Percentiles rank a stretch among this genome's conserved stretches.
These are phyloP conservation scores for Holacanthella duospinosa DNA, from an alignment of 2,888 invertebrate species.

Conservation along the genomic window DNA sequence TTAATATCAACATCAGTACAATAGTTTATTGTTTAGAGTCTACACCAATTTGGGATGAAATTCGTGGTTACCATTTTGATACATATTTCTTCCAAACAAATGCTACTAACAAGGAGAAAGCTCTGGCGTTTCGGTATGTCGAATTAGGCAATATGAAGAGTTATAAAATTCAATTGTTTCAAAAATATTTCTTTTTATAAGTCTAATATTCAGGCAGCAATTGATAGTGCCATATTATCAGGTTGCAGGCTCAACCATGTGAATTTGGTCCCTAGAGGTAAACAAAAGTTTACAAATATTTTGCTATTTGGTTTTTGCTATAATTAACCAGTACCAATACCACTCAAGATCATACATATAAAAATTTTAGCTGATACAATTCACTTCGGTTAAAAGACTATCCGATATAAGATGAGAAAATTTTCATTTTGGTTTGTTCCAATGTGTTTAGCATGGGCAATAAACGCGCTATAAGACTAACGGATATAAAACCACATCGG, in stretches of 20 bases:
- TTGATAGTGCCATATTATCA: conserved; percentile 24
- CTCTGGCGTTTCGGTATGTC: conserved; percentile 28
- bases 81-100: conserved; percentile 34
- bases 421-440: too few species aligned
- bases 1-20: too few species aligned
- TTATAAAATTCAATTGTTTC: not conserved
- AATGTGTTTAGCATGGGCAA: too few species aligned
- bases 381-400: too few species aligned
- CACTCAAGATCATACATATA: not conserved
- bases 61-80: conserved; percentile 35
- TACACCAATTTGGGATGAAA: conserved; percentile 17
- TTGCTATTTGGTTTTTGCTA: too few species aligned
- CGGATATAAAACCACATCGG: too few species aligned
- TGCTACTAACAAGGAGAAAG: conserved; percentile 19
- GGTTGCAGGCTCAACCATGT: conserved; percentile 28
- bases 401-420: too few species aligned
- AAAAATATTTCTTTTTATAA: conserved; percentile 12
- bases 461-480: too few species aligned
- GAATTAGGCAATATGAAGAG: too few species aligned
- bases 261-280: conserved; percentile 28
- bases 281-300: not conserved
- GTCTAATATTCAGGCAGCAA: conserved; percentile 23
- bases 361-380: too few species aligned
- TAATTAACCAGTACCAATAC: too few species aligned
- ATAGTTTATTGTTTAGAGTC: too few species aligned